A percentile compares a stretch with the other conserved stretches of the same genome.
Evolutionary conservation across 2,888 invertebrate genomes (phyloP).

Genomic region (Didymodactylos carnosus): DNA sequence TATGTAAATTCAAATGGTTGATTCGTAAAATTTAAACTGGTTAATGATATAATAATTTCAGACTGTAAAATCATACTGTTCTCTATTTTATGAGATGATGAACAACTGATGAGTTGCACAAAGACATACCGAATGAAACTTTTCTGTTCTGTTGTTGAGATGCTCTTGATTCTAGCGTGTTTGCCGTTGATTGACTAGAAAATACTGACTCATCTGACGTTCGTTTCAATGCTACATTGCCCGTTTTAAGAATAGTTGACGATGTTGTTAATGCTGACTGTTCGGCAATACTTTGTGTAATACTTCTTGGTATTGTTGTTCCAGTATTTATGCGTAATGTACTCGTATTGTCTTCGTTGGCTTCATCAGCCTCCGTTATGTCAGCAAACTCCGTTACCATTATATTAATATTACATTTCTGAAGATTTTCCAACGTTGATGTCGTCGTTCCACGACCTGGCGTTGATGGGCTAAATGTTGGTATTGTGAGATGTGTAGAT

Average conservation of each 20-base stretch:
- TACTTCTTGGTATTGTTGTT: neutral
- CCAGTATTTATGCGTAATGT: neutral
- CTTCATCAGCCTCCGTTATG: too few relatives aligned
- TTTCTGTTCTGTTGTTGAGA: neutral
- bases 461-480: neutral
- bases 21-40: too few relatives aligned
- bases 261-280: neutral
- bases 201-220: neutral
- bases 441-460: too few relatives aligned
- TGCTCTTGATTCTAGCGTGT: too few relatives aligned
- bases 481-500: neutral
- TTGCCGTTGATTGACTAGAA: too few relatives aligned
- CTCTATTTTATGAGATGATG: too few relatives aligned
- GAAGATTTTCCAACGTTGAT: too few relatives aligned
- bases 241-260: neutral
- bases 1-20: too few relatives aligned
- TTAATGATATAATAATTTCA: too few relatives aligned
- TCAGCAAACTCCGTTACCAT: neutral
- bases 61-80: too few relatives aligned
- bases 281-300: neutral
- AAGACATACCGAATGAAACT: neutral
- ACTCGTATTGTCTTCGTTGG: neutral
- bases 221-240: neutral
- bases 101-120: too few relatives aligned
- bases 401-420: too few relatives aligned